A percentile compares a stretch with the other conserved stretches of the same genome.
phyloP scores from a whole-genome alignment of 2,888 invertebrate species.

The Latrodectus hesperus region DNA sequence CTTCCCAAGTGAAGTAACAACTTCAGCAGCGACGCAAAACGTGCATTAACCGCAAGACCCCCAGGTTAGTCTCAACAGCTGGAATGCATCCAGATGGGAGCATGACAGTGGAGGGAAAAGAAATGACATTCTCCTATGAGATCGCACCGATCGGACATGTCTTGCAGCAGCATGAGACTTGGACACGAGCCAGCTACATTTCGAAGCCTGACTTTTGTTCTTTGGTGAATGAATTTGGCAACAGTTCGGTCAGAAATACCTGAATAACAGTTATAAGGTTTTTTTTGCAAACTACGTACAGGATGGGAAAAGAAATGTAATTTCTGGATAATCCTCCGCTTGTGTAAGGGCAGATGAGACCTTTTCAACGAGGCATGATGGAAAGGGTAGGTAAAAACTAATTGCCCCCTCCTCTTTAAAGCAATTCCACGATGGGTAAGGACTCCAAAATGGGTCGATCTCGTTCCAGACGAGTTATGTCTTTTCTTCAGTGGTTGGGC shows the following conservation, averaged over 20 bases:
- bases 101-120: not conserved
- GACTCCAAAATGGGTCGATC: slow-evolving; percentile 29
- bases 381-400: slow-evolving; percentile 13
- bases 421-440: not conserved
- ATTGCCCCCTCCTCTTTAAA: slow-evolving; percentile 37
- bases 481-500: slow-evolving; percentile 1
- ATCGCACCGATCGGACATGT: slow-evolving; percentile 33
- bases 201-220: slow-evolving; percentile 24
- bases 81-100: slow-evolving; percentile 27
- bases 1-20: not conserved
- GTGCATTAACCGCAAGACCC: slow-evolving; percentile 35
- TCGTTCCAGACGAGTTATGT: slow-evolving; percentile 10
- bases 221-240: slow-evolving; percentile 19
- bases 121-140: slow-evolving; percentile 2
- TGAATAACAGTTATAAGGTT: slow-evolving; percentile 32
- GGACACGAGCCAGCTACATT: slow-evolving; percentile 15
- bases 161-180: not conserved
- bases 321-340: not conserved
- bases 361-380: slow-evolving; percentile 16
- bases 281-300: slow-evolving; percentile 4
- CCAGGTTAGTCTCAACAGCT: slow-evolving; percentile 28
- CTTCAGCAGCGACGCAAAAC: slow-evolving; percentile 6
- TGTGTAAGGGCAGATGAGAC: slow-evolving; percentile 9
- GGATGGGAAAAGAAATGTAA: slow-evolving; percentile 12
- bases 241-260: slow-evolving; percentile 13